Evolutionary conservation across 37 sponge, comb jelly and placozoan genomes (phyloP).

Genomic region (Beroe ovata): DNA sequence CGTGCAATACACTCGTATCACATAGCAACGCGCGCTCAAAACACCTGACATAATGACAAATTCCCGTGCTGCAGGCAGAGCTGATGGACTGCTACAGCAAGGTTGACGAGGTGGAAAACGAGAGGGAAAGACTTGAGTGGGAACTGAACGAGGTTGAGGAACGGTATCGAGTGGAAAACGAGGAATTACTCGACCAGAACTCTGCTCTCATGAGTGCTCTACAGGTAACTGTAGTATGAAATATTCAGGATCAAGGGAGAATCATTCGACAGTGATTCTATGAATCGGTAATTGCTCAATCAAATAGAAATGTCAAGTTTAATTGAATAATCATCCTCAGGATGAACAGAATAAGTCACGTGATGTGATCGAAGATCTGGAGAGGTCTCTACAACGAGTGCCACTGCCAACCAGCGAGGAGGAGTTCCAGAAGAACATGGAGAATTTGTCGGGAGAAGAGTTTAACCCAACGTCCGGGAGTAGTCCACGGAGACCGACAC

Average conservation of each 20-base stretch:
- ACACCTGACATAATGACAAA: no score
- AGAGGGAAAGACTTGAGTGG: conserved; percentile 39
- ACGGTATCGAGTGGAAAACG: conserved; percentile 10
- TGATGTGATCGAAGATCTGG: conserved; percentile 51
- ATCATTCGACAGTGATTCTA: no score
- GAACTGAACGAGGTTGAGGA: conserved; percentile 13
- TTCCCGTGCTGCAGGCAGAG: conserved; percentile 51
- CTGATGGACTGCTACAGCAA: conserved; percentile 62
- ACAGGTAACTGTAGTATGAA: no score
- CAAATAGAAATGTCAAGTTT: no score
- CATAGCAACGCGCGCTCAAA: no score
- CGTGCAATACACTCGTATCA: no score
- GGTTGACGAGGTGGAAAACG: neutral
- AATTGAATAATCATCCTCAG: no score
- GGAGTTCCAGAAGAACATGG: conserved; percentile 23
- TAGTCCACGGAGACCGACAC: conserved; percentile 6
- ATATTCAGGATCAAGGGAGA: no score
- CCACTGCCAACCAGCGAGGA: neutral
- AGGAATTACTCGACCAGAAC: conserved; percentile 50
- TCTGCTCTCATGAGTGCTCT: conserved; percentile 21
- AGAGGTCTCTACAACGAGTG: conserved; percentile 16
- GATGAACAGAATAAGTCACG: conserved; percentile 62
- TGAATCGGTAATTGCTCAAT: no score
- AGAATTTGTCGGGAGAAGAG: conserved; percentile 6
- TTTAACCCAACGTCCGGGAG: conserved; percentile 16